Percentiles rank a stretch among this genome's conserved stretches.
Evolutionary conservation across 2,888 invertebrate species (phyloP).

Genomic region (Hydrotaea cyrtoneurina): DNA sequence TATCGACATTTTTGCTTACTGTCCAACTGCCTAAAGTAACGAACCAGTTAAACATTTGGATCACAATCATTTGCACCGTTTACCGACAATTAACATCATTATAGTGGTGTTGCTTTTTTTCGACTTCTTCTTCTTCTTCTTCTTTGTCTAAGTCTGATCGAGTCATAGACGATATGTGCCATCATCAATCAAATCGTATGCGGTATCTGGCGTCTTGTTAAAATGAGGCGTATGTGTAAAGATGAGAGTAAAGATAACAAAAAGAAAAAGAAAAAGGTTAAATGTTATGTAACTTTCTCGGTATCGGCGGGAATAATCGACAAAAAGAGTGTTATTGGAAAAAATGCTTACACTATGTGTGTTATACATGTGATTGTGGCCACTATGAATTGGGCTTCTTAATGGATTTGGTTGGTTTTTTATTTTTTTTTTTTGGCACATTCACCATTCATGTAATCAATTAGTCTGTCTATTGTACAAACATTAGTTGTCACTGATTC

Average conservation of each 20-base stretch:
- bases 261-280: neutral
- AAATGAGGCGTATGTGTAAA: conserved; percentile 27
- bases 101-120: conserved; percentile 24
- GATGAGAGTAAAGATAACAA: neutral
- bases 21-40: neutral
- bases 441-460: neutral
- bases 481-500: neutral
- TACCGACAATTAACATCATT: conserved; percentile 47
- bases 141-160: neutral
- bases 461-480: neutral
- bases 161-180: neutral
- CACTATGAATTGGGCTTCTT: conserved; percentile 2
- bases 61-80: conserved; percentile 29
- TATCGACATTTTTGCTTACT: neutral
- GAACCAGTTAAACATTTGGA: neutral
- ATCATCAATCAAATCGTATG: conserved; percentile 2
- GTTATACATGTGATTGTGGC: neutral
- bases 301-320: neutral
- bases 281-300: conserved; percentile 25
- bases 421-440: neutral
- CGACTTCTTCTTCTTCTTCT: neutral
- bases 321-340: conserved; percentile 14
- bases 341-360: neutral
- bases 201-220: neutral
- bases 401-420: neutral